Evolutionary conservation across 2,113 vertebrate genomes (phyloP), one percentile per base, ranked within the genome.

Genomic region (Aspiorhynchus laticeps): DNA sequence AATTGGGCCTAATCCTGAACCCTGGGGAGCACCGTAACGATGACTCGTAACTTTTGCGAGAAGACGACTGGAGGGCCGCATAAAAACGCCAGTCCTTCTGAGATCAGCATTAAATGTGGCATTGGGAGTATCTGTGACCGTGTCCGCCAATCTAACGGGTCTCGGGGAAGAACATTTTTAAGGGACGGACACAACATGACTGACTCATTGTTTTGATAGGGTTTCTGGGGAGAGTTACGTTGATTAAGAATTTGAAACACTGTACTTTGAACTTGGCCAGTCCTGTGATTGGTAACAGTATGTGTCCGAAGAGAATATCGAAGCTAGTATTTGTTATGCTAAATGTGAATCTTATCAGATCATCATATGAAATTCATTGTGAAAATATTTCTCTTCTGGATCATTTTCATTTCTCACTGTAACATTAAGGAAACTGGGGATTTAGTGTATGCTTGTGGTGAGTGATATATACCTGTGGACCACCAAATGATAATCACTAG

Each of bases 241-340:
- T 80, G 53, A 33, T 79, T 59, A 80, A 59, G 51, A 80, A 76
- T 76, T 76, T 48, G 41, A 61, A 61, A 61, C 56, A 59, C 56
- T 61, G 24, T 61, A 48, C 74, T 80, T 80, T 59, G 51, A 59
- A 56, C 48, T 36, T 26, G 7, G 51, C 33, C 51, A 36, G 28
- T n/a, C 87, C 67, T 87, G 61, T 81, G 77, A 80, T 84, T 90
- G 86, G 89, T 51, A 6, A 88, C 94, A 93, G 92, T 93, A 91
- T 93, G 0, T 82, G 19, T 91, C 76, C 31, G 21, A 56, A 56
- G 76, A 79, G 80, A 46, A 65, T 65, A 65, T 61, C 1, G 8
- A 14, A 81, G 36, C 24, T 24, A 6, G 14, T 81, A 28, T 81
- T 81, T 81, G 80, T 81, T 81, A 65, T 81, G 59, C 31, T 80